A percentile compares a stretch with the other conserved stretches of the same genome.
phyloP scores from a whole-genome alignment of 2,113 vertebrate species.

The Casuarius casuarius region DNA sequence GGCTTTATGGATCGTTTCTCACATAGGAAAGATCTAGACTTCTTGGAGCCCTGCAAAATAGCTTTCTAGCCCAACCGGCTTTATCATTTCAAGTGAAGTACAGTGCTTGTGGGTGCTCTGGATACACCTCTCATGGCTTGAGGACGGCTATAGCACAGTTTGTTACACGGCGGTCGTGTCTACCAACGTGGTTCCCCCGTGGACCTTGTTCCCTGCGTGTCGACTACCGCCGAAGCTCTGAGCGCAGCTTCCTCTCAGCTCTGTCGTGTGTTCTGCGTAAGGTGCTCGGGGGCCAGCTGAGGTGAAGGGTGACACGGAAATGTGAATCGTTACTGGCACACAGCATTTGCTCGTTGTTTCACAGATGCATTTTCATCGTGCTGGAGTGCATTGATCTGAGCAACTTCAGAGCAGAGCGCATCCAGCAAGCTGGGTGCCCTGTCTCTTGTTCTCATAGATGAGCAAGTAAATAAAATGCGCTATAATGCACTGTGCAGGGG shows the following conservation, averaged over 20 bases:
- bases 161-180: neutral
- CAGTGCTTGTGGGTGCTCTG: neutral
- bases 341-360: neutral
- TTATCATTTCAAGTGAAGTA: rapidly evolving
- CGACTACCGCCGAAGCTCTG: no score
- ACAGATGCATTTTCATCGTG: neutral
- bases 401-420: neutral
- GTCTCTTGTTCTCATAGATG: neutral
- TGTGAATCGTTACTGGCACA: neutral
- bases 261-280: neutral
- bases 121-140: rapidly evolving
- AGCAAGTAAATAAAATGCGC: neutral
- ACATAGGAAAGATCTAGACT: rapidly evolving
- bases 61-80: neutral
- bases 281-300: neutral
- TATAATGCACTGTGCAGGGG: neutral
- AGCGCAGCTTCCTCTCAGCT: neutral
- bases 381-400: neutral
- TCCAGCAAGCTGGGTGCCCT: neutral
- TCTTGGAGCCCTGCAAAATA: neutral
- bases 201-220: no score
- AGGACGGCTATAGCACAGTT: neutral
- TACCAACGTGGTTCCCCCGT: neutral
- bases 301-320: neutral
- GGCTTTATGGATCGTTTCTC: neutral